Percentiles rank a stretch among this genome's conserved stretches.
Evolutionary conservation across 2,888 invertebrate genomes (phyloP).

Genomic region (Chaetogeoica ovagalla): DNA sequence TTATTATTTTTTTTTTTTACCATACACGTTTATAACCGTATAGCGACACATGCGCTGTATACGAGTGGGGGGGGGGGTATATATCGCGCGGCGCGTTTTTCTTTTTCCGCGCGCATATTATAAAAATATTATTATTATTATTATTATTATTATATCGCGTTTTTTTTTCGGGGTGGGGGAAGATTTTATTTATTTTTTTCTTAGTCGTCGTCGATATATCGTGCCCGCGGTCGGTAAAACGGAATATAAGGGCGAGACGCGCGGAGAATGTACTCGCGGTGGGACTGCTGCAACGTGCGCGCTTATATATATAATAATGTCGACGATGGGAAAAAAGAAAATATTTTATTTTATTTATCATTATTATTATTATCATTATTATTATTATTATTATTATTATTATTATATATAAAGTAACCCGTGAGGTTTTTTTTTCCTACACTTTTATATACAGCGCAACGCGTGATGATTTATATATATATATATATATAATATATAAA

Average conservation of each 20-base stretch:
- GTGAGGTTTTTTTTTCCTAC: neutral
- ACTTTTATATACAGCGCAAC: neutral
- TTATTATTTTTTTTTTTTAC: constrained; percentile 12
- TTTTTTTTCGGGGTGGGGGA: too few species aligned
- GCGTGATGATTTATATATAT: constrained; percentile 21
- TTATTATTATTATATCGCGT: too few species aligned
- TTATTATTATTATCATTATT: neutral
- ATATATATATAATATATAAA: neutral
- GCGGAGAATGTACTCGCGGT: neutral
- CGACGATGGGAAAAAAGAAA: constrained; percentile 32
- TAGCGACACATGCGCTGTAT: too few species aligned
- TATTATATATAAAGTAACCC: neutral
- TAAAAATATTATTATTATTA: neutral
- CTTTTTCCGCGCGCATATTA: neutral
- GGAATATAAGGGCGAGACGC: too few species aligned
- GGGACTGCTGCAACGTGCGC: neutral
- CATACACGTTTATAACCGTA: neutral
- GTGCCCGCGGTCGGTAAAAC: too few species aligned
- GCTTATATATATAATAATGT: neutral
- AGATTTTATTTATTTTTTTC: too few species aligned
- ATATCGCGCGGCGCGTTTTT: neutral
- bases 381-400: neutral
- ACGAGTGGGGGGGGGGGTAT: neutral
- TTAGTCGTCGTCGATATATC: too few species aligned
- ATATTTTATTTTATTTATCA: neutral